A percentile compares a stretch with the other conserved stretches of the same genome.
Evolutionary conservation across 2,797 vertebrate species (phyloP).

Genomic region (Parauchenoglanis punctatus): DNA sequence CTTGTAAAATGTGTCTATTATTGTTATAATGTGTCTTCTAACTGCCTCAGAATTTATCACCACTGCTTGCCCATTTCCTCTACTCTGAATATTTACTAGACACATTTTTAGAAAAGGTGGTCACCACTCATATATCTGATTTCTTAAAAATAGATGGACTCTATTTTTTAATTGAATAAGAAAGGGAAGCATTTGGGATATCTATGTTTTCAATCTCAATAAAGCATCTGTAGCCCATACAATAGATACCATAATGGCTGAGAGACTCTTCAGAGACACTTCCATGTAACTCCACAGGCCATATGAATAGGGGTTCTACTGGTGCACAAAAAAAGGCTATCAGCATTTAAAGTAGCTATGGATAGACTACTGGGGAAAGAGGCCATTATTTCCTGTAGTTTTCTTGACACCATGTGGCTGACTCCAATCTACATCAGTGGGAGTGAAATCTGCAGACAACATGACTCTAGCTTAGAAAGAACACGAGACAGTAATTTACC

Average conservation of each 20-base stretch:
- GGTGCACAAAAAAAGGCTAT: constrained; percentile 25
- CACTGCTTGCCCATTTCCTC: background rate
- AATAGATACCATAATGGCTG: constrained; percentile 3
- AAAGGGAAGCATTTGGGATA: constrained; percentile 12
- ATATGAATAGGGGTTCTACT: constrained; percentile 11
- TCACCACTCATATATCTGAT: background rate
- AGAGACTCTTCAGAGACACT: constrained; percentile 6
- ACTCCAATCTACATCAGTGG: constrained; percentile 9
- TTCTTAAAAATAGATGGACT: background rate
- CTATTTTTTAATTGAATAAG: background rate
- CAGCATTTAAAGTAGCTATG: constrained; percentile 43
- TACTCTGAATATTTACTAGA: background rate
- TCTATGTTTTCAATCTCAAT: background rate
- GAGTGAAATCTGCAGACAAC: constrained; percentile 27
- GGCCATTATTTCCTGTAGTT: constrained; percentile 36
- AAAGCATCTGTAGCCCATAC: constrained; percentile 10
- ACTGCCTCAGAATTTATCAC: background rate
- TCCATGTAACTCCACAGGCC: constrained; percentile 5
- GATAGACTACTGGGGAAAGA: constrained; percentile 24
- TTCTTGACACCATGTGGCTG: constrained; percentile 18
- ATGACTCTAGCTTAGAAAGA: constrained; percentile 14
- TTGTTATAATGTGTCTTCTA: constrained; percentile 20
- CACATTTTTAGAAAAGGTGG: background rate
- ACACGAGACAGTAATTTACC: constrained; percentile 13
- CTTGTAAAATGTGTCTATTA: constrained; percentile 19